Conservation (phyloP, 2,113 vertebrate genomes). For the Aptenodytes forsteri region DNA sequence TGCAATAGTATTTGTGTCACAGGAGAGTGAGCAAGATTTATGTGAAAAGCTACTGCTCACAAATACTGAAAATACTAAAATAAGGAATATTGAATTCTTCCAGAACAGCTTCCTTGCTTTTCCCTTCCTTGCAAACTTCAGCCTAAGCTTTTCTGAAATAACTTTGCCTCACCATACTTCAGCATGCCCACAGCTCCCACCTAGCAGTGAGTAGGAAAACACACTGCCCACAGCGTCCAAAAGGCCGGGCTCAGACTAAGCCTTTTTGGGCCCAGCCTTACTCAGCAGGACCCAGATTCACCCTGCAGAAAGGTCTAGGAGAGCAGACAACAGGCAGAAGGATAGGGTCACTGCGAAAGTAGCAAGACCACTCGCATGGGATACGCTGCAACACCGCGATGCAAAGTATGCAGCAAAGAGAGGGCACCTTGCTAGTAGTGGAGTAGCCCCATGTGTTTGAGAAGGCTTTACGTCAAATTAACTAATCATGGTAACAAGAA, state of each 20-base stretch:
- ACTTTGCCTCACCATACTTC: background rate
- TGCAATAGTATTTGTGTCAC: background rate
- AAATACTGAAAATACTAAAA: background rate
- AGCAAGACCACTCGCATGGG: background rate
- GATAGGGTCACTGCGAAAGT: background rate
- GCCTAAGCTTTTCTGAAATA: background rate
- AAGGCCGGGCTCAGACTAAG: background rate
- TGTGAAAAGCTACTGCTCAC: background rate
- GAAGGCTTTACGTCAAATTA: background rate
- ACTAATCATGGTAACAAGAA: background rate
- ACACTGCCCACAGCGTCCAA: background rate
- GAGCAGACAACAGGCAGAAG: background rate
- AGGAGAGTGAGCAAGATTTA: background rate
- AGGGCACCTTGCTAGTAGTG: background rate
- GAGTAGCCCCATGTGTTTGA: background rate
- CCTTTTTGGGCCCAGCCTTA: background rate
- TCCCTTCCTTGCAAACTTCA: background rate
- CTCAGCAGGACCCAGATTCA: background rate
- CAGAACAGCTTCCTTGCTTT: background rate
- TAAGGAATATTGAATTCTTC: background rate
- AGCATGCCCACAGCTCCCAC: background rate
- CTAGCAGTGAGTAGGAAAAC: background rate
- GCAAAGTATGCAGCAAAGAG: background rate
- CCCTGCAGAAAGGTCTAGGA: background rate
- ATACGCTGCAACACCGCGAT: background rate